phyloP scores from a whole-genome alignment of 2,113 vertebrate genomes.

The Platichthys flesus region DNA sequence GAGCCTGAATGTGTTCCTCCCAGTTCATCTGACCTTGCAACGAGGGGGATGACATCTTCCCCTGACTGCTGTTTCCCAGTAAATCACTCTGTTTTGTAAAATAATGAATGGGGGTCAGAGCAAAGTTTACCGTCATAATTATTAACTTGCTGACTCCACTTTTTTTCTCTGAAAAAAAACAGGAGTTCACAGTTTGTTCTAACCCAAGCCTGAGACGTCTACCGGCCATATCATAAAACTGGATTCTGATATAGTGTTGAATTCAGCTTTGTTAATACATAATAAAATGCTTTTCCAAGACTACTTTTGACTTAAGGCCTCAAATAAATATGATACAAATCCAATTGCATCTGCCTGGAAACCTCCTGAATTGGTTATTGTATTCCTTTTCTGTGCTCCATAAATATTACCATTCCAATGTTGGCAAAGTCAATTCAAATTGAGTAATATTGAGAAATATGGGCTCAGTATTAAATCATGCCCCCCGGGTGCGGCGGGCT shows the following conservation, averaged over 20 bases:
- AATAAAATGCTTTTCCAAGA: neutral
- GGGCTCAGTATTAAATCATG: conserved; percentile 59
- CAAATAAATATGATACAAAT: conserved; percentile 15
- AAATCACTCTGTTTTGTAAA: neutral
- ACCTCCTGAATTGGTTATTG: neutral
- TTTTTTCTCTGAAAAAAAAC: conserved; percentile 3
- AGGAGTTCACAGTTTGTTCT: neutral
- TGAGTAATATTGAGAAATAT: conserved; percentile 52
- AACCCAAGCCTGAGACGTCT: neutral
- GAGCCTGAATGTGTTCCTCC: no score
- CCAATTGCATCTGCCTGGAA: conserved; percentile 1
- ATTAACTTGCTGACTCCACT: conserved; percentile 39
- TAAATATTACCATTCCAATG: conserved; percentile 25
- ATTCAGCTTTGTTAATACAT: neutral
- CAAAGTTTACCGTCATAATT: conserved; percentile 8
- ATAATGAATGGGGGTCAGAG: conserved; percentile 6
- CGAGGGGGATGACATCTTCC: neutral
- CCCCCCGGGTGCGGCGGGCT: conserved; percentile 51
- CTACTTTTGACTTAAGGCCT: no score
- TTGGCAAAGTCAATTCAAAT: conserved; percentile 47
- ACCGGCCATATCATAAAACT: neutral
- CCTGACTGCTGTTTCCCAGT: neutral
- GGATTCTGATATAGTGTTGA: neutral
- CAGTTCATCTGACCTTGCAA: neutral
- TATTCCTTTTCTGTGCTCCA: neutral